Conservation (phyloP, 2,797 vertebrate species). For the Etheostoma nigrum region DNA sequence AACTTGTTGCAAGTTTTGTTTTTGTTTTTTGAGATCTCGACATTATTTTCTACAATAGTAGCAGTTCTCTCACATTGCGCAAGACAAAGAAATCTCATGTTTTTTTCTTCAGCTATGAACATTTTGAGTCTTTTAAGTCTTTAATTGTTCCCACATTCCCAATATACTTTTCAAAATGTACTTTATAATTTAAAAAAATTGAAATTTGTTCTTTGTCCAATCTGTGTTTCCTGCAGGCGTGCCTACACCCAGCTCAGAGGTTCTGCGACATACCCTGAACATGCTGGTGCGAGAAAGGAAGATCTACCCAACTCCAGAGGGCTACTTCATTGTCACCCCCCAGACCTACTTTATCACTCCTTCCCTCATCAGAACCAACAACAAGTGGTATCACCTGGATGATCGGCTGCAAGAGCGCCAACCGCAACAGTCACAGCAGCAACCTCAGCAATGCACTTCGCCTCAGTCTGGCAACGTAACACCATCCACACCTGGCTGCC, state of each 20-base stretch:
- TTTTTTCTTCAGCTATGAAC: not conserved
- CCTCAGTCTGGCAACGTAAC: slow-evolving; percentile 94
- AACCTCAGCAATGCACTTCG: slow-evolving; percentile 91
- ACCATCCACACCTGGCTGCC: slow-evolving; percentile 93
- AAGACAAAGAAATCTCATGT: not conserved
- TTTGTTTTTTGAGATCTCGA: not conserved
- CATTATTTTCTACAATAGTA: not conserved
- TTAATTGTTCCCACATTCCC: not conserved
- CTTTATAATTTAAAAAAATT: not conserved
- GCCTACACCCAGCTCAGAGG: slow-evolving; percentile 97
- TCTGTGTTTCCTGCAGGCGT: slow-evolving; percentile 86
- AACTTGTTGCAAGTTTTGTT: not conserved
- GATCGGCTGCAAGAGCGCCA: slow-evolving; percentile 95
- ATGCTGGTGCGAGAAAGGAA: slow-evolving; percentile 98
- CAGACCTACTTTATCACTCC: slow-evolving; percentile 99
- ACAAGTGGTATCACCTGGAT: slow-evolving; percentile 99
- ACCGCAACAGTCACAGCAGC: slow-evolving; percentile 72
- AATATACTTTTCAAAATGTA: too few species aligned
- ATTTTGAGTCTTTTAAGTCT: not conserved
- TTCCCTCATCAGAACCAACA: slow-evolving; percentile 99
- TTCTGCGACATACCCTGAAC: slow-evolving; percentile 97
- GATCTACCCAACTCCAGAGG: slow-evolving; percentile 98
- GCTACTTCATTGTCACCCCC: slow-evolving; percentile 99
- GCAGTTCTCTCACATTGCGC: not conserved
- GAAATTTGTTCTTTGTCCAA: slow-evolving; percentile 6